Conservation (phyloP, 2,888 invertebrate species). For the Neria commutata region DNA sequence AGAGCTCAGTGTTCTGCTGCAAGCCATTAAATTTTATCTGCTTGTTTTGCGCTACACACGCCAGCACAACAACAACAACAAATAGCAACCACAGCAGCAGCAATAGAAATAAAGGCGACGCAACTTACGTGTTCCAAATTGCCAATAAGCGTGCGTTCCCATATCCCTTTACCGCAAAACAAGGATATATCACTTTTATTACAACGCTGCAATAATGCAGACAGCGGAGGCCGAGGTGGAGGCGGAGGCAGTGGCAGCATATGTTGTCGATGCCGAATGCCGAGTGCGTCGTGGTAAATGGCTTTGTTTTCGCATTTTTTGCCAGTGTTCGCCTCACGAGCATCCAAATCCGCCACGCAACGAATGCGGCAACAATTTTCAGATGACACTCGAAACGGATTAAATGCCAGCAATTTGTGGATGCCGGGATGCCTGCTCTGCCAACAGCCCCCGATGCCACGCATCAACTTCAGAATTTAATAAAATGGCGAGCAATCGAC, state of each 20-base stretch:
- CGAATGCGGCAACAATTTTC: neutral
- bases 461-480: neutral
- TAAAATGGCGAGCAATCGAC: neutral
- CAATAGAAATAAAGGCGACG: neutral
- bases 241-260: constrained; percentile 32
- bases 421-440: no score
- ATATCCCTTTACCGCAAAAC: constrained; percentile 17
- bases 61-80: constrained; percentile 4
- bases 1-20: no score
- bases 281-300: constrained; percentile 13
- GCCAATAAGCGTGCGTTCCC: constrained; percentile 45
- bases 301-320: constrained; percentile 28
- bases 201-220: constrained; percentile 23
- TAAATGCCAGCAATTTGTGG: no score
- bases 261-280: constrained; percentile 32
- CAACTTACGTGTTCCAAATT: constrained; percentile 49
- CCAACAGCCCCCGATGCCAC: no score
- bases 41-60: constrained; percentile 38
- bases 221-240: constrained; percentile 19
- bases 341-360: neutral
- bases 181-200: constrained; percentile 53
- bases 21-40: constrained; percentile 53
- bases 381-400: constrained; percentile 17
- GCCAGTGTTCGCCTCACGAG: constrained; percentile 15
- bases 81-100: neutral